Evolutionary conservation across 2,888 invertebrate species (phyloP), one percentile per base, ranked within the genome.

Genomic region (Andricus quercusramuli): DNA sequence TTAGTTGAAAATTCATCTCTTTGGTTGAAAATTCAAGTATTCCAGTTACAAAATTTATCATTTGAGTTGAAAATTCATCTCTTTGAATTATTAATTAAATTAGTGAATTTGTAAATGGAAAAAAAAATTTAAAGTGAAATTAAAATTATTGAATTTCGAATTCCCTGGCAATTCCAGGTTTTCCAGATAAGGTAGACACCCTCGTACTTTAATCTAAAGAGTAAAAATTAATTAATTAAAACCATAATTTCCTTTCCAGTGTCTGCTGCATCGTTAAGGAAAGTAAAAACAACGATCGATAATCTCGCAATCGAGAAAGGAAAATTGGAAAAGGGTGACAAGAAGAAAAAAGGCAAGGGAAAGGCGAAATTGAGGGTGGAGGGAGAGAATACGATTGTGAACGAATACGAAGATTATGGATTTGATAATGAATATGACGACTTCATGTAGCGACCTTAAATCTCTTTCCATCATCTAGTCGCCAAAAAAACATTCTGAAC

Each of bases 271-370:
- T 96, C 97, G 91, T 95, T 98, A 88, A 98, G 97, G 91, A 97
- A 97, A 94, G 95, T 98, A 90, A 97, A 97, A 93, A 94, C 96
- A 89, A 95, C 95, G 80, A 94, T 98, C 85, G 98, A 97, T 93
- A 97, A 96, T 93, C 93, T 98, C 88, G 96, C 96, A 91, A 95
- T 96, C 90, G 98, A 98, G 93, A 98, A 98, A 92, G 95, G 96
- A 86, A 98, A 98, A 94, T 94, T 96, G 82, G 98, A 97, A 91
- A 98, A 97, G 91, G 96, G 95, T 32, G 96, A 97, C 80, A 97
- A 97, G 94, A 97, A 97, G 93, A 94, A 94, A 56, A 95, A 95
- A 90, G 95, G 95, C 78, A 97, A 97, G 92, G 96, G 96, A 85
- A 97, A 97, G 91, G 96, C 96, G 77, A 97, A 96, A 93, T 95